Conservation (phyloP, 2,888 invertebrate genomes). For the Spialia ferax region DNA sequence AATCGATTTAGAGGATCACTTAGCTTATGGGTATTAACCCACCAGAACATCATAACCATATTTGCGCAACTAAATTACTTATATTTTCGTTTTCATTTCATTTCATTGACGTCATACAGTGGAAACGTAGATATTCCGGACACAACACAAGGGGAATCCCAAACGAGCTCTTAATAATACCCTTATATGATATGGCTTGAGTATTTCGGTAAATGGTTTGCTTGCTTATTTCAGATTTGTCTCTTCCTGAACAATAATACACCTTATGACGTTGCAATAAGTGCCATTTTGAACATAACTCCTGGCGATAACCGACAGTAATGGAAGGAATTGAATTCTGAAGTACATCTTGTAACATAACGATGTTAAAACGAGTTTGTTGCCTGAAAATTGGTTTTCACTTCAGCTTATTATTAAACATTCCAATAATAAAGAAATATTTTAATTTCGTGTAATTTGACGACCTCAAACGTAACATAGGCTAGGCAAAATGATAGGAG, state of each 20-base stretch:
- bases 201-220: slow-evolving; percentile 65
- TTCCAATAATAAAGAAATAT: not conserved
- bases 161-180: slow-evolving; percentile 83
- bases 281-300: not conserved
- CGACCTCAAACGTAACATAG: no score
- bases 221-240: slow-evolving; percentile 63
- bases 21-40: no score
- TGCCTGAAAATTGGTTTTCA: slow-evolving; percentile 61
- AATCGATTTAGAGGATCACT: no score
- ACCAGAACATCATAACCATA: no score
- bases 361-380: slow-evolving; percentile 65
- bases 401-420: slow-evolving; percentile 10
- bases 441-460: not conserved
- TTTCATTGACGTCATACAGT: slow-evolving; percentile 29
- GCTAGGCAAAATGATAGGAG: no score
- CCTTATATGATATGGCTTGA: slow-evolving; percentile 71
- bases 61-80: no score
- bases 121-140: slow-evolving; percentile 46
- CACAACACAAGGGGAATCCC: slow-evolving; percentile 78
- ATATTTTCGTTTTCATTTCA: no score
- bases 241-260: slow-evolving; percentile 19
- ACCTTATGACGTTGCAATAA: slow-evolving; percentile 12
- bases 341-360: slow-evolving; percentile 58
- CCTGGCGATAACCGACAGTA: slow-evolving; percentile 40
- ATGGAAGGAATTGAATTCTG: slow-evolving; percentile 70